These are phyloP conservation scores for Ptychoptera albimana DNA, from an alignment of 2,888 invertebrate genomes.

Conservation along the genomic window DNA sequence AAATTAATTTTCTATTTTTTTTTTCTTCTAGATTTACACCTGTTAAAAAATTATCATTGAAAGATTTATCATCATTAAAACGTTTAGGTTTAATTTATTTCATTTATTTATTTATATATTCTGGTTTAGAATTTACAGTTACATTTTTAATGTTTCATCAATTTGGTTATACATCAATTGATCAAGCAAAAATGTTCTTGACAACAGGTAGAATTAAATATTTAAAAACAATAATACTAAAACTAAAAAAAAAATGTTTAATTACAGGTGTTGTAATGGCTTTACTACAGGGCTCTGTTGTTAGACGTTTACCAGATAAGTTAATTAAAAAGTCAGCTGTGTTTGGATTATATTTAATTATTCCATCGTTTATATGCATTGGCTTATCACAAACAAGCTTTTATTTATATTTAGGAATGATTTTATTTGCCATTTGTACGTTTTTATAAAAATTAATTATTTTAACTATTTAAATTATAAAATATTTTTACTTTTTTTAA, in stretches of 20 bases:
- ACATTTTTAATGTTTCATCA: conserved; percentile 90
- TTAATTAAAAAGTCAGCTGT: conserved; percentile 56
- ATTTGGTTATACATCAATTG: conserved; percentile 82
- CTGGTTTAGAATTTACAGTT: conserved; percentile 92
- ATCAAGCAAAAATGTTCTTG: conserved; percentile 96
- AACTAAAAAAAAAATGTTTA: conserved; percentile 1
- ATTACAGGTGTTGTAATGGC: conserved; percentile 67
- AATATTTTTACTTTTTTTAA: conserved; percentile 4
- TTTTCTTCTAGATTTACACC: conserved; percentile 46
- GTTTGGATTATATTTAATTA: conserved; percentile 63
- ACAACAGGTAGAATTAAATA: conserved; percentile 50
- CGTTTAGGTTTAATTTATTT: conserved; percentile 68
- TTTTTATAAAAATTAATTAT: too few species aligned
- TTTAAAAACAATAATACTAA: too few species aligned
- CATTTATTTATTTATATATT: conserved; percentile 83
- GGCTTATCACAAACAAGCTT: conserved; percentile 47
- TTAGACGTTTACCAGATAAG: conserved; percentile 58
- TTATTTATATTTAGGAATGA: conserved; percentile 65
- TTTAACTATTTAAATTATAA: conserved; percentile 1
- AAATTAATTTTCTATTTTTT: conserved; percentile 12
- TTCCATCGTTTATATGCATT: conserved; percentile 73
- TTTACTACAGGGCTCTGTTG: conserved; percentile 73
- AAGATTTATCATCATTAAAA: conserved; percentile 48
- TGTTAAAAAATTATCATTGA: conserved; percentile 42
- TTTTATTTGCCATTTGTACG: conserved; percentile 82